Evolutionary conservation across 2,888 invertebrate genomes (phyloP).

Genomic region (Psylliodes chrysocephalus): DNA sequence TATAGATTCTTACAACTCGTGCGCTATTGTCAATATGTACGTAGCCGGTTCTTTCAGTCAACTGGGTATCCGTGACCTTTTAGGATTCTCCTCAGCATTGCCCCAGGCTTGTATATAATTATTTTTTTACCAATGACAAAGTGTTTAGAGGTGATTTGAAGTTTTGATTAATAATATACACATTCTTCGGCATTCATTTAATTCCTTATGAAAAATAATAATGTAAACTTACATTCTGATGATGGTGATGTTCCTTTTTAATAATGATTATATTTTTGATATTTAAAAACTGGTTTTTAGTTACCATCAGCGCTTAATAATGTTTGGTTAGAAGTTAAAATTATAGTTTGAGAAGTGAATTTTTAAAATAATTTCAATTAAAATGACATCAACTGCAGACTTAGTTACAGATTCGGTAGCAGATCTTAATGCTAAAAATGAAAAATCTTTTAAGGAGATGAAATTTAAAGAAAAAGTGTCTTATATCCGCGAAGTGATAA

Average conservation of each 20-base stretch:
- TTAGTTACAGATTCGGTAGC: slow-evolving; percentile 53
- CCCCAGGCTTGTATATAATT: neutral
- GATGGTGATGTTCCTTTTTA: neutral
- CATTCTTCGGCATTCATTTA: too few species aligned
- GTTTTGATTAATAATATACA: too few species aligned
- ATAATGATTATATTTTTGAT: neutral
- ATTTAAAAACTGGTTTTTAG: slow-evolving; percentile 18
- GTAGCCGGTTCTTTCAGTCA: neutral
- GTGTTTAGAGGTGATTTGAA: neutral
- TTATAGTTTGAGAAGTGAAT: neutral
- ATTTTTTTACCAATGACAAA: neutral
- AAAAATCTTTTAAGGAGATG: slow-evolving; percentile 48
- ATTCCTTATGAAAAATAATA: neutral
- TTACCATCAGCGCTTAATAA: neutral
- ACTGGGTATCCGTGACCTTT: slow-evolving; percentile 7
- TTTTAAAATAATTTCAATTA: neutral
- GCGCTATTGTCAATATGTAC: neutral
- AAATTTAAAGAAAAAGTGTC: slow-evolving; percentile 43
- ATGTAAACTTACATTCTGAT: neutral
- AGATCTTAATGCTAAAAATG: slow-evolving; percentile 45
- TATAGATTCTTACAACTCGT: neutral
- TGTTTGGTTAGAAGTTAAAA: neutral
- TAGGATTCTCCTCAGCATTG: neutral
- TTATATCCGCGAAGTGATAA: slow-evolving; percentile 55
- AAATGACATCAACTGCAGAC: slow-evolving; percentile 56